These are phyloP conservation scores for Pipra filicauda DNA, from an alignment of 2,113 vertebrate genomes.

Conservation along the genomic window DNA sequence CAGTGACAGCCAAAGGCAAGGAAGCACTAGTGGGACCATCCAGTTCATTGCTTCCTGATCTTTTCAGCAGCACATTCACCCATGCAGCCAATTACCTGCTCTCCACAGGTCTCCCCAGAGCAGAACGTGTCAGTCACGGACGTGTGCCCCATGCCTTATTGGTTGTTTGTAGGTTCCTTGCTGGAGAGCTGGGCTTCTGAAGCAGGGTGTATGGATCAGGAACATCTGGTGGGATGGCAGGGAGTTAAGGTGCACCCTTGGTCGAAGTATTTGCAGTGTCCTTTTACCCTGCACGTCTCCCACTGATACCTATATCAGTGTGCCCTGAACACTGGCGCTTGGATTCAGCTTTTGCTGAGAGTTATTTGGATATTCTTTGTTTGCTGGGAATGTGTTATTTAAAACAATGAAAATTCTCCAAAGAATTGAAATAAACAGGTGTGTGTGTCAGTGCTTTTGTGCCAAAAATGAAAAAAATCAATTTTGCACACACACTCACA, in stretches of 20 bases:
- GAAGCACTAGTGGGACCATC: background rate
- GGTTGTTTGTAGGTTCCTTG: background rate
- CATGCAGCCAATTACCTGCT: rapidly evolving
- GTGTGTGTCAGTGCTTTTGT: background rate
- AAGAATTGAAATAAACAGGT: background rate
- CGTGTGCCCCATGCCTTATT: rapidly evolving
- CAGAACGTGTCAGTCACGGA: background rate
- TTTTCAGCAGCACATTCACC: background rate
- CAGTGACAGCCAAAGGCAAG: background rate
- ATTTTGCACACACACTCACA: rapidly evolving
- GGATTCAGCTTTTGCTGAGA: background rate
- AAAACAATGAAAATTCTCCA: background rate
- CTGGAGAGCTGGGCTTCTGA: background rate
- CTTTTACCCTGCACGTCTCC: background rate
- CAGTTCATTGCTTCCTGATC: background rate
- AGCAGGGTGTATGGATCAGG: background rate
- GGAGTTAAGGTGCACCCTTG: background rate
- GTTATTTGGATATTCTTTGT: rapidly evolving
- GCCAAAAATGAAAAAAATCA: background rate
- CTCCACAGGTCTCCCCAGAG: background rate
- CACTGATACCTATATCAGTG: rapidly evolving
- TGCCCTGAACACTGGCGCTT: background rate
- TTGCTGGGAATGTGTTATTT: rapidly evolving
- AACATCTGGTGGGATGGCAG: background rate
- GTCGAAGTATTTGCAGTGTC: background rate